These are phyloP conservation scores for Drosophila mulleri DNA, from an alignment of 2,888 invertebrate genomes.

Conservation along the genomic window DNA sequence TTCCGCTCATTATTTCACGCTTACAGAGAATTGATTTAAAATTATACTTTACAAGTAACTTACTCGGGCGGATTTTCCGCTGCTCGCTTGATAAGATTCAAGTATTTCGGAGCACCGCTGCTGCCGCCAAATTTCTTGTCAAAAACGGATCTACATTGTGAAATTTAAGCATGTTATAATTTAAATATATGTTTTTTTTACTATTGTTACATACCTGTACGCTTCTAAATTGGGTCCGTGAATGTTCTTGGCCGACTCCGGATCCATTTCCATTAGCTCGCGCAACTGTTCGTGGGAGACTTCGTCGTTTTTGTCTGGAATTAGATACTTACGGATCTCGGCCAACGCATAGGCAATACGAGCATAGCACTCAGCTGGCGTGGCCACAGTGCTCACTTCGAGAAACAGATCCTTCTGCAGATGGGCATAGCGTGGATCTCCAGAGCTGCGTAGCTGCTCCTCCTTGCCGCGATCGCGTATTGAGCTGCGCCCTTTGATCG, in stretches of 20 bases:
- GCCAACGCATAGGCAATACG: conserved; percentile 85
- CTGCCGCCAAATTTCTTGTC: conserved; percentile 69
- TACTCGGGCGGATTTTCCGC: conserved; percentile 79
- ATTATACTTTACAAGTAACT: conserved; percentile 78
- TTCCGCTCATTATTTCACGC: conserved; percentile 31
- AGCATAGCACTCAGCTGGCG: conserved; percentile 94
- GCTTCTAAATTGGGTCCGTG: conserved; percentile 72
- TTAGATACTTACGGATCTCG: conserved; percentile 81
- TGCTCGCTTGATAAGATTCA: conserved; percentile 74
- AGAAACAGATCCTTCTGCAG: conserved; percentile 94
- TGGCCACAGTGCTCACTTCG: conserved; percentile 93
- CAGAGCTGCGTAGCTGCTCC: conserved; percentile 91
- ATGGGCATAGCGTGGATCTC: conserved; percentile 95
- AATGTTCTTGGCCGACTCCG: conserved; percentile 71
- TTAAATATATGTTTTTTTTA: not conserved
- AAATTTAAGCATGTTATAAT: not conserved
- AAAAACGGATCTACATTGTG: conserved; percentile 69
- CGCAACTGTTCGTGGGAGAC: conserved; percentile 78
- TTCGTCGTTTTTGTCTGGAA: conserved; percentile 81
- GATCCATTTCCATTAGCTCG: conserved; percentile 77
- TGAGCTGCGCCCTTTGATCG: conserved; percentile 95
- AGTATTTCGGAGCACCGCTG: conserved; percentile 69
- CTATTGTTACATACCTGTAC: conserved; percentile 51
- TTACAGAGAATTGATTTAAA: conserved; percentile 52
- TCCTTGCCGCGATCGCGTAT: conserved; percentile 95